Percentiles rank a stretch among this genome's conserved stretches.
Evolutionary conservation across 2,888 invertebrate genomes (phyloP).

Genomic region (Reticulitermes lucifugus): DNA sequence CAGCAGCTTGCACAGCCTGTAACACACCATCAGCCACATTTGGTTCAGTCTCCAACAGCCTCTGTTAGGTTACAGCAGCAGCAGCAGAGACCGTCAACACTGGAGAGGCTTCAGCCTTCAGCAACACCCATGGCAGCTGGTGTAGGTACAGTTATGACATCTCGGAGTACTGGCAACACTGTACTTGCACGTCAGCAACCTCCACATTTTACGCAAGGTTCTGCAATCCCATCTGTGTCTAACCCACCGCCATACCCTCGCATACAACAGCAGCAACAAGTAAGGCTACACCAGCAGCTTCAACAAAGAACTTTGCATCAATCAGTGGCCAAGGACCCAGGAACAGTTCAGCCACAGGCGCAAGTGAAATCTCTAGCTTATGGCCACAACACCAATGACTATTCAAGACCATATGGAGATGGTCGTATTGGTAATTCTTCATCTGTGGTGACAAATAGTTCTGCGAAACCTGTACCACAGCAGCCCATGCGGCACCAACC

Average conservation of each 20-base stretch:
- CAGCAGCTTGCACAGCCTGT: slow-evolving; percentile 28
- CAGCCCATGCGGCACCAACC: slow-evolving; percentile 25
- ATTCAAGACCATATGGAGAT: slow-evolving; percentile 25
- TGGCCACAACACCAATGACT: slow-evolving; percentile 14
- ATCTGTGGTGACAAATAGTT: slow-evolving; percentile 1
- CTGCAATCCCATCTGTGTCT: slow-evolving; percentile 2
- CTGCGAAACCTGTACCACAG: slow-evolving; percentile 19
- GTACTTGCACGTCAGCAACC: slow-evolving; percentile 22
- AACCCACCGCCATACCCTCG: slow-evolving; percentile 55
- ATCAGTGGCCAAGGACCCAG: slow-evolving; percentile 14
- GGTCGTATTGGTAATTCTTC: slow-evolving; percentile 16
- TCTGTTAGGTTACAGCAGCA: slow-evolving; percentile 33
- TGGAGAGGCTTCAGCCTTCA: slow-evolving; percentile 36
- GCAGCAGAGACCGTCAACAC: slow-evolving; percentile 49
- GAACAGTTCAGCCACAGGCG: slow-evolving; percentile 55
- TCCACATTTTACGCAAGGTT: slow-evolving; percentile 27
- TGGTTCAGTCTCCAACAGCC: slow-evolving; percentile 6
- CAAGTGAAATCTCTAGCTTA: slow-evolving; percentile 56
- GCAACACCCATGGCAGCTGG: slow-evolving; percentile 30
- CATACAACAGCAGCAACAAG: slow-evolving; percentile 45
- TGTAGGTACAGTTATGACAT: slow-evolving; percentile 29
- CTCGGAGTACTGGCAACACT: slow-evolving; percentile 11
- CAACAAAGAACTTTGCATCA: slow-evolving; percentile 51
- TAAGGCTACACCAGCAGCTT: slow-evolving; percentile 55
- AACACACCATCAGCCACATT: slow-evolving; percentile 21